Conservation (phyloP, 2,797 vertebrate genomes). For the Sphenodon punctatus region DNA sequence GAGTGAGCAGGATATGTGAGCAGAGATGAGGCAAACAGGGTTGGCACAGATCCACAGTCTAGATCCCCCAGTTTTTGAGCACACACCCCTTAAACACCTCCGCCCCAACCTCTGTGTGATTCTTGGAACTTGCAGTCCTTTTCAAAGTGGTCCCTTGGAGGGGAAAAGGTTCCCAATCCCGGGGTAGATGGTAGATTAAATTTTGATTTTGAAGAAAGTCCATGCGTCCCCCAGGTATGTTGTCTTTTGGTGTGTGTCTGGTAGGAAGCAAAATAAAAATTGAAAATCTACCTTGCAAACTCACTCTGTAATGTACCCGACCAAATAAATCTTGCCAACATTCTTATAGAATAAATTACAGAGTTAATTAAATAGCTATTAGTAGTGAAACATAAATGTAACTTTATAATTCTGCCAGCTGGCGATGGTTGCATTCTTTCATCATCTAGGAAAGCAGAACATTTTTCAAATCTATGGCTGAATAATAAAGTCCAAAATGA, state of each 20-base stretch:
- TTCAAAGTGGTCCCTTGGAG: too few relatives aligned
- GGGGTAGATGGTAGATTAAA: too few relatives aligned
- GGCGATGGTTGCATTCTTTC: constrained; percentile 44
- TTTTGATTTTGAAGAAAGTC: neutral
- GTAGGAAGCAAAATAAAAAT: too few relatives aligned
- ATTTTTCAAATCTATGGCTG: constrained; percentile 50
- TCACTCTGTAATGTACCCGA: neutral
- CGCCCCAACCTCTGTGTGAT: too few relatives aligned
- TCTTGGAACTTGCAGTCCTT: too few relatives aligned
- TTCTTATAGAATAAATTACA: constrained; percentile 31
- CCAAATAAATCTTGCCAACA: neutral
- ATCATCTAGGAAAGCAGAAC: constrained; percentile 37
- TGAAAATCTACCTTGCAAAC: neutral
- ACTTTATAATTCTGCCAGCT: constrained; percentile 58
- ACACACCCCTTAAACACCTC: too few relatives aligned
- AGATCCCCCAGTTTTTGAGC: too few relatives aligned
- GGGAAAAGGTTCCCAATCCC: too few relatives aligned
- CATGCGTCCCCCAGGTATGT: neutral
- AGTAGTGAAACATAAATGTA: constrained; percentile 42
- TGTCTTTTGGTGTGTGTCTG: neutral
- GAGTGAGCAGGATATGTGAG: too few relatives aligned
- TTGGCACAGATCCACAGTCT: too few relatives aligned
- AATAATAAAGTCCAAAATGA: constrained; percentile 42
- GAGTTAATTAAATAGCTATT: constrained; percentile 48
- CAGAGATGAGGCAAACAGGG: too few relatives aligned